Conservation (phyloP, 1,140 invertebrate genomes). For the Whitmania pigra region DNA sequence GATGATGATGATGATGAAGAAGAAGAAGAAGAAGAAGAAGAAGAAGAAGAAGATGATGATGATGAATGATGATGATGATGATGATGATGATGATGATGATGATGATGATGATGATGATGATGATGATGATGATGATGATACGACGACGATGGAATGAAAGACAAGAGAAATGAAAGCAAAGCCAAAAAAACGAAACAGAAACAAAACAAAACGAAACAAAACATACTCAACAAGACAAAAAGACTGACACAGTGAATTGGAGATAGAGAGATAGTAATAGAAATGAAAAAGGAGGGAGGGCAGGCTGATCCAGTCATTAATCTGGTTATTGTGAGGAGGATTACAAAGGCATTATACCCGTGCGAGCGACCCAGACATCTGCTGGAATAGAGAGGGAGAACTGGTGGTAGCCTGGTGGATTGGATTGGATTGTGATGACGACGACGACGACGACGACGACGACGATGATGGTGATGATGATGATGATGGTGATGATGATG, state of each 20-base stretch:
- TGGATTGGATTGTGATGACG: not conserved
- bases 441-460: constrained; percentile 5
- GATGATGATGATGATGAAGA: not conserved
- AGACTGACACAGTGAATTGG: not conserved
- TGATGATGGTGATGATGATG: not conserved
- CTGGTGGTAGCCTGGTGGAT: too few relatives aligned
- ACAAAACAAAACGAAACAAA: not conserved
- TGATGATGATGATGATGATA: not conserved
- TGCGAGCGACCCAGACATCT: too few relatives aligned
- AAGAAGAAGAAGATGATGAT: not conserved
- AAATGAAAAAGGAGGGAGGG: not conserved
- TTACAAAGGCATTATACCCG: too few relatives aligned
- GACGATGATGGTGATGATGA: constrained; percentile 11
- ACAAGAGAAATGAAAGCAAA: not conserved
- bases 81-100: not conserved
- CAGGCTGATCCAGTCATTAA: too few relatives aligned
- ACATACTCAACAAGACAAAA: not conserved
- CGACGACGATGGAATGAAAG: not conserved
- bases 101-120: not conserved
- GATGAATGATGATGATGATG: not conserved
- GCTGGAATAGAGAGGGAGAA: too few relatives aligned
- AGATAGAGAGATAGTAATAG: not conserved
- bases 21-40: not conserved
- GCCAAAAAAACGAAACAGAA: not conserved
- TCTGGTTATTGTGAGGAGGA: too few relatives aligned